These are phyloP conservation scores for Mustelus asterias DNA, from an alignment of 2,113 vertebrate species.

Conservation along the genomic window DNA sequence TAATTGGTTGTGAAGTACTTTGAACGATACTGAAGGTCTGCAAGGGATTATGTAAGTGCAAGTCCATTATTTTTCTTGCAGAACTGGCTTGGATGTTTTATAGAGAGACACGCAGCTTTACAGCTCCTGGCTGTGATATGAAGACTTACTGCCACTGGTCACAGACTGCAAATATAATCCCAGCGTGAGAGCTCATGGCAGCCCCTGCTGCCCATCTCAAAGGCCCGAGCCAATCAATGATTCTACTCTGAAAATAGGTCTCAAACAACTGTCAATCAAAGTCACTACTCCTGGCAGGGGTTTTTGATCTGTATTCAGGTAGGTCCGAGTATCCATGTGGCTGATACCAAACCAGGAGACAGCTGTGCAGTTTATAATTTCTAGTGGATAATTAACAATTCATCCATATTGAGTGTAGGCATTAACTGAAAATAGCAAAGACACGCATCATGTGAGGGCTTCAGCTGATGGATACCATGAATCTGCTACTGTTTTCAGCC, in stretches of 20 bases:
- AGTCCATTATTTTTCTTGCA: neutral
- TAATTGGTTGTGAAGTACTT: neutral
- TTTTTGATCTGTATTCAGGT: neutral
- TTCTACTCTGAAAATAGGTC: neutral
- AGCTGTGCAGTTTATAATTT: neutral
- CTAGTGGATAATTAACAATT: neutral
- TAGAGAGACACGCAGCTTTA: neutral
- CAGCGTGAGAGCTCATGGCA: neutral
- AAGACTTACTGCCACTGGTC: neutral
- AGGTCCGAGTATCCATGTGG: neutral
- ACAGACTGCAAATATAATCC: neutral
- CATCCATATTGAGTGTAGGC: neutral
- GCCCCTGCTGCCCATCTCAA: neutral
- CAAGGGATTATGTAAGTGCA: neutral
- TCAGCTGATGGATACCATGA: neutral
- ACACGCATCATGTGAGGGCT: neutral
- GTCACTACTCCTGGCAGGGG: too few relatives aligned
- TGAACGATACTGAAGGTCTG: neutral
- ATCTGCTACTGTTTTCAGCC: neutral
- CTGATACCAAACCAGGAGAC: neutral
- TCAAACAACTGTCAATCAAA: neutral
- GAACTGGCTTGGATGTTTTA: neutral
- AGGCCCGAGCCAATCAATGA: neutral
- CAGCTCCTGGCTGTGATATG: neutral
- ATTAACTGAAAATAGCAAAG: neutral